A percentile compares a stretch with the other conserved stretches of the same genome.
Evolutionary conservation across 2,797 vertebrate genomes (phyloP).

Genomic region (Siniperca undulata): DNA sequence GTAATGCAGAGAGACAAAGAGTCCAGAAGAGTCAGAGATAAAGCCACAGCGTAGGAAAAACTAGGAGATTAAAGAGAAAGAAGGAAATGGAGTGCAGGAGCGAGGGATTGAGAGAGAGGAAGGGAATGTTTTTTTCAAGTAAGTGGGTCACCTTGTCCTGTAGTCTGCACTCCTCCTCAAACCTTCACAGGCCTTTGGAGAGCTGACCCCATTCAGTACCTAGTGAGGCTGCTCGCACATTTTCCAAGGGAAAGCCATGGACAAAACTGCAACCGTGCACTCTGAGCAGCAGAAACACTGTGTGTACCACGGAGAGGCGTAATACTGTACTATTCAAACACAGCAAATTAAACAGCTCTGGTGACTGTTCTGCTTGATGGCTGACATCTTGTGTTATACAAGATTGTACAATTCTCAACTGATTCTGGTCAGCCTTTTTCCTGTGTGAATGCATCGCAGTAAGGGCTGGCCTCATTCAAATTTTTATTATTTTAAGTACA

Average conservation of each 20-base stretch:
- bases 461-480: neutral
- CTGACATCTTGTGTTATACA: neutral
- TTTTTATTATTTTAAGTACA: neutral
- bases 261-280: constrained; percentile 40
- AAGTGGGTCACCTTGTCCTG: constrained; percentile 83
- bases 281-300: neutral
- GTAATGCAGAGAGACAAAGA: neutral
- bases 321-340: neutral
- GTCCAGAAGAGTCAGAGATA: neutral
- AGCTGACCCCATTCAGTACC: constrained; percentile 76
- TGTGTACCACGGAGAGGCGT: neutral
- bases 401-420: neutral
- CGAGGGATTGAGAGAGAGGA: constrained; percentile 3
- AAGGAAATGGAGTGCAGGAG: constrained; percentile 8
- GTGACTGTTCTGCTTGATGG: neutral
- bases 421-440: neutral
- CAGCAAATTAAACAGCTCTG: neutral
- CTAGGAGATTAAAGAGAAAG: constrained; percentile 27
- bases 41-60: constrained; percentile 12
- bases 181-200: constrained; percentile 71
- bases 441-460: neutral
- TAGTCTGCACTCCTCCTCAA: constrained; percentile 66
- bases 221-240: constrained; percentile 42
- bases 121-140: constrained; percentile 49
- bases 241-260: constrained; percentile 36